These are phyloP conservation scores for Listronotus bonariensis DNA, from an alignment of 1,140 invertebrate genomes.

Conservation along the genomic window DNA sequence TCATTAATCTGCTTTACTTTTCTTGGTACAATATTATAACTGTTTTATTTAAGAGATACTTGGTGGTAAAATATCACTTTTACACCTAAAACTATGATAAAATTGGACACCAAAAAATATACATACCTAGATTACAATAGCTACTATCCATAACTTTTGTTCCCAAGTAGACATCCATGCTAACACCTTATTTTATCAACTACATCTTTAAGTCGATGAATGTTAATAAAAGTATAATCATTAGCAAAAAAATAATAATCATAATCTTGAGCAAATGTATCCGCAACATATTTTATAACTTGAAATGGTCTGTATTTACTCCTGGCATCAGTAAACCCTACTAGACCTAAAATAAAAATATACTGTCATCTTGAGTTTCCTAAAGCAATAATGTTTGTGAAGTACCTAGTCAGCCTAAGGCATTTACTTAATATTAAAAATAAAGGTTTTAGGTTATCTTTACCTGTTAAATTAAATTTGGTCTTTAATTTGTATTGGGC, in stretches of 20 bases:
- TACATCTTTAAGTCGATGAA: conserved; percentile 68
- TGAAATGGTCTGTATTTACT: conserved; percentile 78
- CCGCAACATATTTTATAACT: conserved; percentile 85
- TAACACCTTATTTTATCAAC: conserved; percentile 80
- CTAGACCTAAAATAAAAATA: conserved; percentile 60
- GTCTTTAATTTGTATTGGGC: conserved; percentile 65
- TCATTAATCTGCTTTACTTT: no score
- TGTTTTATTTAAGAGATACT: no score
- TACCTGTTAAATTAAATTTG: conserved; percentile 69
- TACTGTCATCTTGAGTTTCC: not conserved
- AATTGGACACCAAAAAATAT: not conserved
- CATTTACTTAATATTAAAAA: no score
- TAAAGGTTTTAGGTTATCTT: not conserved
- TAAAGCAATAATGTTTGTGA: no score
- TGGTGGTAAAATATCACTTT: no score
- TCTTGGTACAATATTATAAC: no score
- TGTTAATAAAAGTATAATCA: conserved; percentile 81
- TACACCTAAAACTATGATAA: no score
- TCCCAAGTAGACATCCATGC: conserved; percentile 80
- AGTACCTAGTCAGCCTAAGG: no score
- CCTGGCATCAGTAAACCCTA: conserved; percentile 79
- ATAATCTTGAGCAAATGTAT: conserved; percentile 85
- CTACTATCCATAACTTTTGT: conserved; percentile 58
- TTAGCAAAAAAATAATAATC: conserved; percentile 89
- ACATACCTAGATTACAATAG: conserved; percentile 68